Percentiles rank a stretch among this genome's conserved stretches.
Conservation (phyloP, 2,113 vertebrate genomes). For the Phalacrocorax carbo region DNA sequence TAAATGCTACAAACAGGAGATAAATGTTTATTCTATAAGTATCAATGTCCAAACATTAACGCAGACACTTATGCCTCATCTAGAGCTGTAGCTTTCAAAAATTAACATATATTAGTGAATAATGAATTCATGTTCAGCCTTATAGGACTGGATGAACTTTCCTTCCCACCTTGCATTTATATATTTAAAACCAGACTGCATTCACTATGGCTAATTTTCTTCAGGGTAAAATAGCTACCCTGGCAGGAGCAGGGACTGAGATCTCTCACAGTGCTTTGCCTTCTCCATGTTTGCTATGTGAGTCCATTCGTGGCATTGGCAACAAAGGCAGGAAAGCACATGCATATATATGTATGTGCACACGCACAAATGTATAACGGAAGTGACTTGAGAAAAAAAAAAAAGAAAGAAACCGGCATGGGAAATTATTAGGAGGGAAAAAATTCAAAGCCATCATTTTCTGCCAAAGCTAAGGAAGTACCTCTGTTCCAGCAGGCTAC, state of each 20-base stretch:
- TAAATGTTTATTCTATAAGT: not conserved
- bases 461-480: not conserved
- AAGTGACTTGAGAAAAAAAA: not conserved
- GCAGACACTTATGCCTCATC: not conserved
- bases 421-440: not conserved
- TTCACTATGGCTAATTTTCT: not conserved
- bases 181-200: not conserved
- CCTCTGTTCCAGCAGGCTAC: not conserved
- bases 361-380: not conserved
- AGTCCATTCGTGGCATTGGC: not conserved
- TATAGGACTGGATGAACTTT: not conserved
- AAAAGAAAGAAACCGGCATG: not conserved
- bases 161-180: not conserved
- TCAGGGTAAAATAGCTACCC: not conserved
- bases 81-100: not conserved
- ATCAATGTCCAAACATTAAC: not conserved
- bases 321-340: not conserved
- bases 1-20: not conserved
- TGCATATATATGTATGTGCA: rapidly evolving
- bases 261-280: not conserved
- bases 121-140: not conserved
- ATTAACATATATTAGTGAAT: not conserved
- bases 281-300: not conserved
- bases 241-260: not conserved
- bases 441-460: not conserved